Conservation (phyloP, 2,797 vertebrate species). For the Tenualosa ilisha region DNA sequence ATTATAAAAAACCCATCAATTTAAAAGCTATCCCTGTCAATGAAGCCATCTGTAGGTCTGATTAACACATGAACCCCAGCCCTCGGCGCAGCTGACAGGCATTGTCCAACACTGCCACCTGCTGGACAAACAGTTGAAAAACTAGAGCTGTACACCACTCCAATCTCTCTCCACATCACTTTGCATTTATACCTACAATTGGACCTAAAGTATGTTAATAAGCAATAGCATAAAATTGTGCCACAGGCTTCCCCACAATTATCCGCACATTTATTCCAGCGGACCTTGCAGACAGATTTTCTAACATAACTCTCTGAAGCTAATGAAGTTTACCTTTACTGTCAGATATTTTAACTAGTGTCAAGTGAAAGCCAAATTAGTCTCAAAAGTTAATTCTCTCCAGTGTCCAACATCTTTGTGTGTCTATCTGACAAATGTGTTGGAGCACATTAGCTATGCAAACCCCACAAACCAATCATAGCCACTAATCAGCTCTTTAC, state of each 20-base stretch:
- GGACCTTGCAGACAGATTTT: not conserved
- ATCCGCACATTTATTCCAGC: too few relatives aligned
- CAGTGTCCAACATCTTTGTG: too few relatives aligned
- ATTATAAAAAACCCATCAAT: not conserved
- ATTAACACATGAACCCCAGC: not conserved
- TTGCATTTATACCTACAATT: not conserved
- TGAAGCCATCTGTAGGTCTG: not conserved
- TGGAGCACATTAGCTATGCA: too few relatives aligned
- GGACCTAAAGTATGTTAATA: not conserved
- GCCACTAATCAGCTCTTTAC: too few relatives aligned
- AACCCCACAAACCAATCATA: too few relatives aligned
- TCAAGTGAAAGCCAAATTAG: not conserved
- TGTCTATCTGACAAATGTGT: too few relatives aligned
- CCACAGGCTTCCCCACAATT: not conserved
- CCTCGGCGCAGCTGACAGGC: not conserved
- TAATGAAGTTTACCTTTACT: not conserved
- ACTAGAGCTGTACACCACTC: not conserved
- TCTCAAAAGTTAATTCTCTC: not conserved
- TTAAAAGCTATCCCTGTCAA: not conserved
- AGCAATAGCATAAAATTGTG: not conserved
- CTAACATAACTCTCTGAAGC: not conserved
- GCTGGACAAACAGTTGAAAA: slow-evolving; percentile 7
- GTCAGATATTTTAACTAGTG: not conserved
- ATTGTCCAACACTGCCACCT: slow-evolving; percentile 54
- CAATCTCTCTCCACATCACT: not conserved